A percentile compares a stretch with the other conserved stretches of the same genome.
Evolutionary conservation across 2,888 invertebrate species (phyloP).

Genomic region (Agriopis leucophaearia): DNA sequence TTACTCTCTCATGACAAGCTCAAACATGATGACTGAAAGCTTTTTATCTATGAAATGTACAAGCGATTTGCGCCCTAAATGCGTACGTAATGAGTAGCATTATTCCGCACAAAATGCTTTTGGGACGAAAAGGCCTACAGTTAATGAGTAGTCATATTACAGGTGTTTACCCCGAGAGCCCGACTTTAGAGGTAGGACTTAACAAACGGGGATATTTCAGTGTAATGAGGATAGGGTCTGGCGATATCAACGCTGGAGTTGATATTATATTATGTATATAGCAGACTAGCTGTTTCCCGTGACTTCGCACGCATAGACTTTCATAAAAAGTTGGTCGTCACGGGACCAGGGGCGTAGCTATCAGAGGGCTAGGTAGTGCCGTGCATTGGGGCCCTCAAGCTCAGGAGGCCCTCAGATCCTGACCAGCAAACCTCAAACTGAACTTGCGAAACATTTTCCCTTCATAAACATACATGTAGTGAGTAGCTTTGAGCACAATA

Average conservation of each 20-base stretch:
- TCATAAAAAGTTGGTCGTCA: too few species aligned
- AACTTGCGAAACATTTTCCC: too few species aligned
- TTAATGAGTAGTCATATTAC: conserved; percentile 65
- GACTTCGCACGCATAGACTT: too few species aligned
- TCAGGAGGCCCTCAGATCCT: too few species aligned
- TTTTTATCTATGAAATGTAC: conserved; percentile 52
- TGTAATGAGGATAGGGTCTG: conserved; percentile 10
- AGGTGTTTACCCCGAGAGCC: conserved; percentile 63
- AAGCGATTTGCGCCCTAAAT: conserved; percentile 63
- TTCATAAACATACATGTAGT: too few species aligned
- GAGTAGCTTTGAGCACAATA: too few species aligned
- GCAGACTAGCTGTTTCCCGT: too few species aligned
- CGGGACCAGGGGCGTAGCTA: too few species aligned
- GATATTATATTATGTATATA: not conserved
- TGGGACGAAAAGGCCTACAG: conserved; percentile 65
- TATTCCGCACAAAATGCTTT: conserved; percentile 61
- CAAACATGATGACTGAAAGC: conserved; percentile 34
- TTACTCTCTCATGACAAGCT: conserved; percentile 36
- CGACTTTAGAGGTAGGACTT: conserved; percentile 55
- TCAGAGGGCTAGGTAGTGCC: too few species aligned
- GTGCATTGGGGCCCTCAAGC: too few species aligned
- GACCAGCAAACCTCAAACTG: too few species aligned
- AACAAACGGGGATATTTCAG: conserved; percentile 35
- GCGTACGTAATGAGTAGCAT: conserved; percentile 59
- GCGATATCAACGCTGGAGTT: conserved; percentile 11